A percentile compares a stretch with the other conserved stretches of the same genome.
Evolutionary conservation across 2,113 vertebrate genomes (phyloP).

Genomic region (Microcebus griseorufus): DNA sequence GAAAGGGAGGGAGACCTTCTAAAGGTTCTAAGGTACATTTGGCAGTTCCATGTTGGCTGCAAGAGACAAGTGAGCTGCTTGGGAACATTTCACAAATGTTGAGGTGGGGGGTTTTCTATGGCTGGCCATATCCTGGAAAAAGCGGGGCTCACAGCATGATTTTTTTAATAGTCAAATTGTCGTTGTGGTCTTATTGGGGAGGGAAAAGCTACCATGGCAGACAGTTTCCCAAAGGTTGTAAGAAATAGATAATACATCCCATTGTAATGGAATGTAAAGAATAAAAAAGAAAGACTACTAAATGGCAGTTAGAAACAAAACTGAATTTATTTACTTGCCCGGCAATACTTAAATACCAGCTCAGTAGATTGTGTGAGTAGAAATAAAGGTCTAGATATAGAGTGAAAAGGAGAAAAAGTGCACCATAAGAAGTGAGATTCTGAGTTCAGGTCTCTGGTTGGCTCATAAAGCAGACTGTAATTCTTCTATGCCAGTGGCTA

Average conservation of each 20-base stretch:
- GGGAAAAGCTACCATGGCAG: not conserved
- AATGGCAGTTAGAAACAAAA: constrained; percentile 35
- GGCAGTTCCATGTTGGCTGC: not conserved
- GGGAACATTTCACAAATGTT: constrained; percentile 6
- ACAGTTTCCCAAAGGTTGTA: not conserved
- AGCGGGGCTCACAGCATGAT: not conserved
- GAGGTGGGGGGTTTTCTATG: not conserved
- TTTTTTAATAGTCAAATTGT: not conserved
- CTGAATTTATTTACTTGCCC: constrained; percentile 19
- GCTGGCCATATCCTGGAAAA: not conserved
- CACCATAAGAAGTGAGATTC: not conserved
- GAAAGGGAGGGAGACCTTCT: not conserved
- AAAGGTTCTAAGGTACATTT: not conserved
- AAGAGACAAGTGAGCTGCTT: not conserved
- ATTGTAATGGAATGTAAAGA: not conserved
- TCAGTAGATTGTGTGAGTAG: constrained; percentile 16
- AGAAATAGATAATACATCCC: not conserved
- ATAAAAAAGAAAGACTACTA: constrained; percentile 4
- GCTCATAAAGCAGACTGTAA: not conserved
- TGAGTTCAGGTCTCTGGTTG: constrained; percentile 26
- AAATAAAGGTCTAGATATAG: constrained; percentile 15
- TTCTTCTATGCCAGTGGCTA: not conserved
- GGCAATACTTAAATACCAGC: not conserved
- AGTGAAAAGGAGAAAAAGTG: constrained; percentile 44
- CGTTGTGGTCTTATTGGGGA: not conserved